Percentiles rank a stretch among this genome's conserved stretches.
phyloP scores from a whole-genome alignment of 1,140 invertebrate genomes.

The Apis dorsata region DNA sequence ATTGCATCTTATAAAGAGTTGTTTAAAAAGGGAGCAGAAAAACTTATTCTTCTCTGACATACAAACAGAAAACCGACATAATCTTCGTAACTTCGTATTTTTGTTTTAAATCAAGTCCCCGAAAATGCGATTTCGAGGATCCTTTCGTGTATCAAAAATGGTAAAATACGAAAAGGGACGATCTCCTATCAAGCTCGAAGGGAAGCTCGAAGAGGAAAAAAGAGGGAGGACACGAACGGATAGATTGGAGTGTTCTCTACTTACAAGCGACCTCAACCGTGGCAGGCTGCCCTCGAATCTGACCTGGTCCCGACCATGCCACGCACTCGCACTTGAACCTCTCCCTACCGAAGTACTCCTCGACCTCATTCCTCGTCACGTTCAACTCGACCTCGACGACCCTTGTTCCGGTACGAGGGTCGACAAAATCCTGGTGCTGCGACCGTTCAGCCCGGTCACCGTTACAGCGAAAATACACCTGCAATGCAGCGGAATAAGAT shows the following conservation, averaged over 20 bases:
- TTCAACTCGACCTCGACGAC: conserved; percentile 93
- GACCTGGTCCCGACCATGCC: conserved; percentile 87
- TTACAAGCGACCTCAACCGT: conserved; percentile 94
- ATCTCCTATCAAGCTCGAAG: neutral
- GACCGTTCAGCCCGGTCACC: conserved; percentile 86
- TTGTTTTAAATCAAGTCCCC: too few species aligned
- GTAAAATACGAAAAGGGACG: conserved; percentile 1
- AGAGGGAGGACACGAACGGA: neutral
- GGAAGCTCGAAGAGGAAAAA: neutral
- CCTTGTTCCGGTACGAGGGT: conserved; percentile 92
- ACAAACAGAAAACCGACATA: too few species aligned
- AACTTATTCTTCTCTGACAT: too few species aligned
- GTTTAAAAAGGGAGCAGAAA: too few species aligned
- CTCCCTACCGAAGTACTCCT: conserved; percentile 93
- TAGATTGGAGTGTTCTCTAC: conserved; percentile 78
- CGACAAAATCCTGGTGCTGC: conserved; percentile 85
- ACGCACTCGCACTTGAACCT: conserved; percentile 94
- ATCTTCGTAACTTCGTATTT: too few species aligned
- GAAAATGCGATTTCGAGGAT: neutral
- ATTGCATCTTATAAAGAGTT: too few species aligned
- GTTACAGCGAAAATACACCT: conserved; percentile 94
- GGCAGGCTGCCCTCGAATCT: conserved; percentile 90
- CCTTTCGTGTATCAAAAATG: neutral
- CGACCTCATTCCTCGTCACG: conserved; percentile 93
- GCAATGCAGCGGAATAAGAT: conserved; percentile 40